phyloP scores from a whole-genome alignment of 2,113 vertebrate genomes.

The Colinus virginianus region DNA sequence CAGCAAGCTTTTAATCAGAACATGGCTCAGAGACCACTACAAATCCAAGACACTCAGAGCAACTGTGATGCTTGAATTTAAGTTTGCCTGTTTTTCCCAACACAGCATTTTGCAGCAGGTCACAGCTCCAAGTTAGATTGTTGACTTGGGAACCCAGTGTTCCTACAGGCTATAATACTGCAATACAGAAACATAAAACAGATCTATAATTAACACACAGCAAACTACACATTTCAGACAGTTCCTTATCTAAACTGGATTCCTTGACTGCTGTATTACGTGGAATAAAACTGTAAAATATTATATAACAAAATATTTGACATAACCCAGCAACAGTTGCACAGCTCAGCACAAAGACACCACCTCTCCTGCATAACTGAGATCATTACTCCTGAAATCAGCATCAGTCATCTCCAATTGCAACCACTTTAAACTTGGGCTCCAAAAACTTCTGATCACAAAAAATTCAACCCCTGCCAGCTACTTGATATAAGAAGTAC shows the following conservation, averaged over 20 bases:
- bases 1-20: background rate
- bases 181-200: background rate
- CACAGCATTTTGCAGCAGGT: background rate
- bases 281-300: background rate
- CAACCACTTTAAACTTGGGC: background rate
- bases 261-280: background rate
- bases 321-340: background rate
- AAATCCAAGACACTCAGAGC: background rate
- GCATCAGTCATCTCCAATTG: background rate
- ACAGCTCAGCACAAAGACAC: background rate
- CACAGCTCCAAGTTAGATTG: background rate
- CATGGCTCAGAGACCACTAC: background rate
- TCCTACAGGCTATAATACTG: fast-evolving
- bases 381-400: background rate
- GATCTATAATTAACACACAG: constrained; percentile 4
- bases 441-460: background rate
- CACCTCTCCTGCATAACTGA: background rate
- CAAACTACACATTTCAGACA: background rate
- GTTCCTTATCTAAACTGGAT: constrained; percentile 16
- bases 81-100: background rate
- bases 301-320: background rate
- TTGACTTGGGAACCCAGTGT: background rate
- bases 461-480: background rate
- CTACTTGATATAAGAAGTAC: background rate
- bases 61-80: background rate